Conservation (phyloP, 2,888 invertebrate species). For the Acleris laterana region DNA sequence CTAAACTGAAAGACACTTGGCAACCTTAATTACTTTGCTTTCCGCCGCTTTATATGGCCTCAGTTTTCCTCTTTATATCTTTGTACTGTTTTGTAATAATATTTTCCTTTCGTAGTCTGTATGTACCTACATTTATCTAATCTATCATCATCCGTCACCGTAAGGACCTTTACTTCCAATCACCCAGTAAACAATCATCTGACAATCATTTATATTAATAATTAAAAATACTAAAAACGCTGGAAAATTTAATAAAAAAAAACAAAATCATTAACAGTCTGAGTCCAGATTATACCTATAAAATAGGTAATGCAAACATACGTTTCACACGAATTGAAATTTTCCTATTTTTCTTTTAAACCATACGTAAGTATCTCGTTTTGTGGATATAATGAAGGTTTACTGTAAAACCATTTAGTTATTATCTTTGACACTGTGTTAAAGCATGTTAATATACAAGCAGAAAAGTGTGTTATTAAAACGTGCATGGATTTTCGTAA, state of each 20-base stretch:
- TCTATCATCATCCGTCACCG: constrained; percentile 39
- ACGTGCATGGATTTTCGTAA: constrained; percentile 40
- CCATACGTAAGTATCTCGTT: not conserved
- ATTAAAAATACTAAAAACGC: not conserved
- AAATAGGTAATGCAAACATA: too few relatives aligned
- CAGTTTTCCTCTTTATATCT: constrained; percentile 61
- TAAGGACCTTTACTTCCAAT: constrained; percentile 6
- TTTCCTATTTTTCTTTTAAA: not conserved
- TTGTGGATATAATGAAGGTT: not conserved
- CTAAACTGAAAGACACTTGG: constrained; percentile 8
- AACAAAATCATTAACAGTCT: not conserved
- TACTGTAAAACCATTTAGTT: not conserved
- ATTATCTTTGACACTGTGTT: not conserved
- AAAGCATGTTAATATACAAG: constrained; percentile 14
- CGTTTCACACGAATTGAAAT: too few relatives aligned
- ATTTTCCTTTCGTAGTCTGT: constrained; percentile 40
- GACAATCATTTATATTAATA: not conserved
- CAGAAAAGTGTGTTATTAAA: constrained; percentile 25
- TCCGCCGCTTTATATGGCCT: constrained; percentile 50
- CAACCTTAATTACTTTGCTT: constrained; percentile 53
- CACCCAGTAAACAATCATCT: constrained; percentile 13
- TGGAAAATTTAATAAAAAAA: not conserved
- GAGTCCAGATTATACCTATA: too few relatives aligned
- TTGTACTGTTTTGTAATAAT: constrained; percentile 46
- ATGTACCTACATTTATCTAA: constrained; percentile 19